Base-by-base conservation (phyloP, 2,113 vertebrate genomes). In the Podiceps cristatus region DNA sequence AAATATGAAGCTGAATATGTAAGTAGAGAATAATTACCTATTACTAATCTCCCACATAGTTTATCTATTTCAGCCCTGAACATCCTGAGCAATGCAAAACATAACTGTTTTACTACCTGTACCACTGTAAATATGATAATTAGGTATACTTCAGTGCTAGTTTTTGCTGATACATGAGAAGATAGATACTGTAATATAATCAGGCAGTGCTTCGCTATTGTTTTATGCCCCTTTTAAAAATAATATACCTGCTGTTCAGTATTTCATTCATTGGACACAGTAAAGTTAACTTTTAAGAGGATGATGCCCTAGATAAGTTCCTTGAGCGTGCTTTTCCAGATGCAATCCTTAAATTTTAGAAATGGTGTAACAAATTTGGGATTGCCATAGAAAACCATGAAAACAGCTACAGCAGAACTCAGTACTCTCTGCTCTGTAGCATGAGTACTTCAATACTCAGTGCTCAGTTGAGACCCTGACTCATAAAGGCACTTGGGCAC, bases 1-100 rank as follows among this genome's bases (percentile, higher is more conserved):
- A 99, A 99, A 98, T 99, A 99, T 99, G 98, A 98, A 98, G 98
- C 98, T 98, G 98, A 98, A 98, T 98, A 98, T 98, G 97, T 98
- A 98, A 98, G 98, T 98, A 98, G 98, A 98, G 98, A 99, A 98
- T 98, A 99, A 98, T 99, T 98, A 98, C 98, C 98, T 98, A 98
- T 98, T 98, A 98, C 98, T 98, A 98, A 98, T 98, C 98, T 98
- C 98, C 98, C 98, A 98, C 97, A 98, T 98, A 98, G 98, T 98
- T 98, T 98, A 98, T 99, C 98, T 98, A 98, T 98, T 98, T 98
- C 98, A 98, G 93, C 96, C 92, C 96, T 92, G 97, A 98, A 98
- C 97, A 98, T 98, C 98, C 98, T 98, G 97, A 98, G 97, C 97
- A 96, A 98, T 97, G 98, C 97, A 98, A 97, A 98, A 98, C 97